phyloP scores from a whole-genome alignment of 2,113 vertebrate species.

The Melanostigma gelatinosum region DNA sequence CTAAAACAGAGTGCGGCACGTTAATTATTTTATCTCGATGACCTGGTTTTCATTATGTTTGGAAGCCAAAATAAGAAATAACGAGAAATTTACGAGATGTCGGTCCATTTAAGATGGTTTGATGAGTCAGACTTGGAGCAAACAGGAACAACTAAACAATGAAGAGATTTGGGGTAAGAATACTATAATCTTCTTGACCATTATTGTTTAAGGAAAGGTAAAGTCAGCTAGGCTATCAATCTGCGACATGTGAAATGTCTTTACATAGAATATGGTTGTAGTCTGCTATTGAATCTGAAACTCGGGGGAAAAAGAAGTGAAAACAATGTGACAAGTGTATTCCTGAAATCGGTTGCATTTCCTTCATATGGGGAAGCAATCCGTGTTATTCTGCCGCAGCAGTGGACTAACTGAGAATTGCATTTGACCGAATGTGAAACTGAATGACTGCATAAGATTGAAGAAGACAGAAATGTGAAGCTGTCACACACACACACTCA shows the following conservation, averaged over 20 bases:
- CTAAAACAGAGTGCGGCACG: too few relatives aligned
- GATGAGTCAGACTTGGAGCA: too few relatives aligned
- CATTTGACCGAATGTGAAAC: neutral
- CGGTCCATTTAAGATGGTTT: too few relatives aligned
- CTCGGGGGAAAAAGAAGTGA: neutral
- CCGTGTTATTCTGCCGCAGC: neutral
- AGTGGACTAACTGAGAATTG: neutral
- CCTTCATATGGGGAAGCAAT: neutral
- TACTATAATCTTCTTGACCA: neutral
- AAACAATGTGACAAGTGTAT: constrained; percentile 5
- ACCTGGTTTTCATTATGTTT: too few relatives aligned
- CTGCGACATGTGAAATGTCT: neutral
- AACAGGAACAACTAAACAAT: neutral
- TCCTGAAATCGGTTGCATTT: constrained; percentile 15
- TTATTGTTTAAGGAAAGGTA: neutral
- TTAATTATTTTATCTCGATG: too few relatives aligned
- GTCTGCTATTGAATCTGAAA: constrained; percentile 7
- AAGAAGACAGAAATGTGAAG: constrained; percentile 14
- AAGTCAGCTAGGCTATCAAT: neutral
- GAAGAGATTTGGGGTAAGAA: neutral
- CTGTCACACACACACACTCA: constrained; percentile 14
- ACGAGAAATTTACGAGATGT: too few relatives aligned
- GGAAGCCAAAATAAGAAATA: too few relatives aligned
- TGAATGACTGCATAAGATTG: neutral
- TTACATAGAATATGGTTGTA: neutral